A percentile compares a stretch with the other conserved stretches of the same genome.
phyloP scores from a whole-genome alignment of 2,797 vertebrate genomes.

The Lagorchestes hirsutus region DNA sequence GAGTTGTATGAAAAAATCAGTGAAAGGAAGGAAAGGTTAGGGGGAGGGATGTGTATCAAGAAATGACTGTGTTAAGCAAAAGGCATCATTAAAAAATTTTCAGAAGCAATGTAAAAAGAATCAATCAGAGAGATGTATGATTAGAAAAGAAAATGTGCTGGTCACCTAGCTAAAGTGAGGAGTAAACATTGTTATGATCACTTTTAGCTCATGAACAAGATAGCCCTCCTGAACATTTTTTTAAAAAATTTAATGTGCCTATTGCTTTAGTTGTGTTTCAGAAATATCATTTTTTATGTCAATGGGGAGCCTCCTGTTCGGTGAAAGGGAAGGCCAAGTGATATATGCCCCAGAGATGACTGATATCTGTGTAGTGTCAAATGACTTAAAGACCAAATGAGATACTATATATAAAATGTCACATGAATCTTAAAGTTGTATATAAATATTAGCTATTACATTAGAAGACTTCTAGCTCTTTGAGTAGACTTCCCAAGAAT shows the following conservation, averaged over 20 bases:
- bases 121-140: neutral
- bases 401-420: neutral
- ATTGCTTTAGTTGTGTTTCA: neutral
- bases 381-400: neutral
- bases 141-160: neutral
- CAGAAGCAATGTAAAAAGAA: neutral
- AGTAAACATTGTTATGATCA: neutral
- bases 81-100: neutral
- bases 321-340: neutral
- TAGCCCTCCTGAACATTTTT: neutral
- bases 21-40: neutral
- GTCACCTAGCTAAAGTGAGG: neutral
- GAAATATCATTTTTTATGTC: neutral
- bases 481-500: neutral
- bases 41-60: neutral
- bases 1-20: neutral
- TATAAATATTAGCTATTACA: neutral
- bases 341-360: neutral
- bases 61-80: neutral
- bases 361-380: neutral
- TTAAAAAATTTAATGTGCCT: neutral
- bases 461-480: neutral
- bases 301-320: neutral
- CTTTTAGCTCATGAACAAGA: neutral
- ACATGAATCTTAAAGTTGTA: neutral